Percentiles rank a stretch among this genome's conserved stretches.
phyloP scores from a whole-genome alignment of 1,140 invertebrate species.

The Calycopis cecrops region DNA sequence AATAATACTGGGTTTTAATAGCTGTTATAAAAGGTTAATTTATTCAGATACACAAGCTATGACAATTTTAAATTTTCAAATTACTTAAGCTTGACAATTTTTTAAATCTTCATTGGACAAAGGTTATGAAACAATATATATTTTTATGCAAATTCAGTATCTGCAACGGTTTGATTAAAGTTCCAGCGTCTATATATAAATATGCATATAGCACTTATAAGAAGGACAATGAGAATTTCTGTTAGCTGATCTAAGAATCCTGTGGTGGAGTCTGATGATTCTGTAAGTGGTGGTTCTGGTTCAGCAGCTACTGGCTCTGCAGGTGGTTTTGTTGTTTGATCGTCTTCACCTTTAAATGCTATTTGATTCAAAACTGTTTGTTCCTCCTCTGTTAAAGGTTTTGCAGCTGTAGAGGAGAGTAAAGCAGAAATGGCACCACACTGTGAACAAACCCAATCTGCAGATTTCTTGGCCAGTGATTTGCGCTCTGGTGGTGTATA shows the following conservation, averaged over 20 bases:
- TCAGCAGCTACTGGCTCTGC: conserved; percentile 41
- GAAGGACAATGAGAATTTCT: conserved; percentile 56
- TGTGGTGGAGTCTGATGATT: conserved; percentile 47
- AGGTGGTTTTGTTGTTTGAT: conserved; percentile 49
- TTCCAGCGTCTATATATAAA: conserved; percentile 66
- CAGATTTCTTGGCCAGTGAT: conserved; percentile 84
- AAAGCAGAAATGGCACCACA: conserved; percentile 77
- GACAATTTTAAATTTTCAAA: not conserved
- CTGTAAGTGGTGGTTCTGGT: conserved; percentile 45
- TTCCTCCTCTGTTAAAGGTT: conserved; percentile 73
- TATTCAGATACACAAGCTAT: not conserved
- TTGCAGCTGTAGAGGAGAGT: conserved; percentile 63
- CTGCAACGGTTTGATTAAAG: conserved; percentile 31
- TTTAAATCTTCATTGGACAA: not conserved
- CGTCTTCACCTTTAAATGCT: conserved; percentile 66
- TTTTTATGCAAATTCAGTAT: conserved; percentile 33
- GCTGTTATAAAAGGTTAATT: not conserved
- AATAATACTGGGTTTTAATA: not conserved
- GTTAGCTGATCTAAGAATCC: conserved; percentile 62
- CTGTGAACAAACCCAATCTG: conserved; percentile 75
- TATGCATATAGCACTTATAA: conserved; percentile 57
- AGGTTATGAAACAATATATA: not conserved
- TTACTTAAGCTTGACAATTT: not conserved
- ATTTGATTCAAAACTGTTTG: conserved; percentile 63
- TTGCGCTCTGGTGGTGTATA: conserved; percentile 90